Base-by-base conservation (phyloP, 2,888 invertebrate species). In the Acronicta psi region DNA sequence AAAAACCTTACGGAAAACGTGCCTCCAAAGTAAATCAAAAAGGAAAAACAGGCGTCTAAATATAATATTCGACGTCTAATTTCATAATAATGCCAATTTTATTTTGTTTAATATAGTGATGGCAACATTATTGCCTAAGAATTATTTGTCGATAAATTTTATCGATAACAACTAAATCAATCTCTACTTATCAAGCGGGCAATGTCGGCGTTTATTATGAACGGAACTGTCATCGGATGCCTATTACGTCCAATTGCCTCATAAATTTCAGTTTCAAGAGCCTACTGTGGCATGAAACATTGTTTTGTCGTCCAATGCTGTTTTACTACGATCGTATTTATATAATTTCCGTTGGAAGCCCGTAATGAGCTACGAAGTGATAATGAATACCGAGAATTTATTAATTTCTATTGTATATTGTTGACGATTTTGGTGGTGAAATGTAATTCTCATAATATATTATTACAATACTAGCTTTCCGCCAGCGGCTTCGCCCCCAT, bases 141-240 rank as follows among this genome's bases (percentile, higher is more conserved):
- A 52, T 65, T 57, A 59, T 68, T 63, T 59, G 65, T 60, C 44
- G 53, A 58, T 34, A 55, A 46, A 43, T 60, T 64, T 55, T 67
- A 73, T 73, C 77, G 75, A 70, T 69, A 78, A 37, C 45, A 31
- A 63, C 40, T 62, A 59, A 64, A 59, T 60, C 59, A 61, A 67
- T 76, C 76, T 62, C 78, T 77, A 76, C 55, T 63, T 68, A 77
- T 76, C 73, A 76, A 72, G 75, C 77, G 75, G 68, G 79, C 73
- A 61, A 71, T 74, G 74, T 71, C 73, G 62, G 75, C 65, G 82
- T 79, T 83, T 84, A 84, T 84, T 84, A 84, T 81, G 80, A 84
- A 56, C 83, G 80, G 80, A 82, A 82, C 78, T 80, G 84, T 84
- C 84, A 84, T 83, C 80, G 82, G 84, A 81, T 77, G 81, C 81